Evolutionary conservation across 2,113 vertebrate genomes (phyloP).

Genomic region (Lepus timidus): DNA sequence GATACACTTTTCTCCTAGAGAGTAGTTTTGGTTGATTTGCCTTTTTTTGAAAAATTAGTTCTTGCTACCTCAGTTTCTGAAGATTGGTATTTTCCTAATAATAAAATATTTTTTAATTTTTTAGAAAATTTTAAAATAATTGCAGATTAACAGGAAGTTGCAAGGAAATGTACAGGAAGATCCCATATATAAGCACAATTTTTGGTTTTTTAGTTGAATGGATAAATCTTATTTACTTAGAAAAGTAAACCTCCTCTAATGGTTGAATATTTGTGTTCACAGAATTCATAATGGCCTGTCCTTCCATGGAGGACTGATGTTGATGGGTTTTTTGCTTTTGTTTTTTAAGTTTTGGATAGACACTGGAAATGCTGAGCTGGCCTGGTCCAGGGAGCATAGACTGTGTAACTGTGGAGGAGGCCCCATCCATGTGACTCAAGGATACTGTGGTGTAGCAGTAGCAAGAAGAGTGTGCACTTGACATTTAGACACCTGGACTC

Average conservation of each 20-base stretch:
- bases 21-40: background rate
- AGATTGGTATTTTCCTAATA: conserved; percentile 45
- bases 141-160: conserved; percentile 2
- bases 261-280: background rate
- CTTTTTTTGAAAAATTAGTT: conserved; percentile 47
- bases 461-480: background rate
- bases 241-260: background rate
- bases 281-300: conserved; percentile 34
- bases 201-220: background rate
- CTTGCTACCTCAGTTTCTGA: conserved; percentile 27
- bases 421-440: background rate
- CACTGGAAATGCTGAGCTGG: background rate
- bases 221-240: background rate
- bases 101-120: conserved; percentile 43
- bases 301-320: background rate
- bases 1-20: conserved; percentile 3
- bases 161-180: background rate
- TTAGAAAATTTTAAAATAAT: conserved; percentile 25
- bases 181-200: background rate
- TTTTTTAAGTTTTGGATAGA: background rate
- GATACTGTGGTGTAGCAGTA: background rate
- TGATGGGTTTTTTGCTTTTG: background rate
- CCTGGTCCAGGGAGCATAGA: background rate
- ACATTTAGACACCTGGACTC: conserved; percentile 21
- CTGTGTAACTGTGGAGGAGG: background rate